These are phyloP conservation scores for Leucophenga maculata DNA, from an alignment of 2,888 invertebrate species.

Conservation along the genomic window DNA sequence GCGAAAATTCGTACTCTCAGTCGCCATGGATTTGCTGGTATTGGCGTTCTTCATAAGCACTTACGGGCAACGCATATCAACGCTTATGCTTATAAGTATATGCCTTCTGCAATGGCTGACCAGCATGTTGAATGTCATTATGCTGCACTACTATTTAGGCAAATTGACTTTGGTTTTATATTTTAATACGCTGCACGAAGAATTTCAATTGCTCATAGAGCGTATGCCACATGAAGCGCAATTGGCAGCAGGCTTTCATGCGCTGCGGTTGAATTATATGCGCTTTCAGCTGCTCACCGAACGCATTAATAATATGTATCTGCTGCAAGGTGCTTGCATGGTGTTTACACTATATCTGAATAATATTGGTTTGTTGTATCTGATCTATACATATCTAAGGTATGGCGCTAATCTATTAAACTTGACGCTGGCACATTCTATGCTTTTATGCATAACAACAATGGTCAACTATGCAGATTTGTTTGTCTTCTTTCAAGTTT, in stretches of 20 bases:
- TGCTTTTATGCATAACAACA: background rate
- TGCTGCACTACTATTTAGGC: background rate
- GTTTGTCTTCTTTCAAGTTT: background rate
- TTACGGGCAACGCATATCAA: background rate
- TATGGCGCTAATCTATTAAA: background rate
- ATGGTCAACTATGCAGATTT: background rate
- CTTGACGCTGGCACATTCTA: background rate
- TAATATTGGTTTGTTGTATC: conserved; percentile 10
- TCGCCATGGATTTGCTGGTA: background rate
- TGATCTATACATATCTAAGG: background rate
- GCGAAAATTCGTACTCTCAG: background rate
- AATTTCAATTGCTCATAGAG: background rate
- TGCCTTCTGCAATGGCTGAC: background rate
- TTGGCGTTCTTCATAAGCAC: background rate
- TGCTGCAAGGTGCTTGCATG: background rate
- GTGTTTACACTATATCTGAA: background rate
- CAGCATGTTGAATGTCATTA: background rate
- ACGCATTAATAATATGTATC: background rate
- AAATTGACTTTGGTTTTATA: background rate
- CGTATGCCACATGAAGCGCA: background rate
- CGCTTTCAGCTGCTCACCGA: background rate
- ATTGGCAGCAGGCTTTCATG: background rate
- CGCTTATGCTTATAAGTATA: background rate
- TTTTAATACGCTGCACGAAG: background rate
- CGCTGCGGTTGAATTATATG: background rate